phyloP scores from a whole-genome alignment of 1,140 invertebrate genomes.

The Aphelenchoides avenae region DNA sequence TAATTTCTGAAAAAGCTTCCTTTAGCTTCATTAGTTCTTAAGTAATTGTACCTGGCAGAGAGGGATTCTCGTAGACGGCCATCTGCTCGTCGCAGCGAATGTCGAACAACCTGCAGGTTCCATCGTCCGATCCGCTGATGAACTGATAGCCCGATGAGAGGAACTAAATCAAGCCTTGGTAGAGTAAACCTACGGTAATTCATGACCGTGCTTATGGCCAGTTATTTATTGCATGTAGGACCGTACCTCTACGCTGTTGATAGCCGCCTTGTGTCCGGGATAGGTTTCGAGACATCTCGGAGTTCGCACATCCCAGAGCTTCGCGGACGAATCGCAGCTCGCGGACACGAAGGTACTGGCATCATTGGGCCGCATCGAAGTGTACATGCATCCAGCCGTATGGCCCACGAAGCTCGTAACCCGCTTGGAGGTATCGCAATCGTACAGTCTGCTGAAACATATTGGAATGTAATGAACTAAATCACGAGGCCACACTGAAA shows the following conservation, averaged over 20 bases:
- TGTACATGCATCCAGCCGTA: slow-evolving; percentile 94
- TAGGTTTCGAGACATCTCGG: slow-evolving; percentile 94
- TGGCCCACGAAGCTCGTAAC: slow-evolving; percentile 91
- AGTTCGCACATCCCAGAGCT: slow-evolving; percentile 93
- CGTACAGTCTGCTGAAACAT: slow-evolving; percentile 82
- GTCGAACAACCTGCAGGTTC: slow-evolving; percentile 91
- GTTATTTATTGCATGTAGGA: background rate
- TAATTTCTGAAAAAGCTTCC: slow-evolving; percentile 68
- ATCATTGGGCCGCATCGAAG: slow-evolving; percentile 79
- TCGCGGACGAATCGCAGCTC: slow-evolving; percentile 92
- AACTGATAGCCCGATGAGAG: slow-evolving; percentile 92
- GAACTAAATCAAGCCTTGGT: slow-evolving; percentile 33
- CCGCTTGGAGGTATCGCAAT: slow-evolving; percentile 94
- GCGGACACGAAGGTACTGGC: slow-evolving; percentile 94
- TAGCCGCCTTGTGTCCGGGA: slow-evolving; percentile 93
- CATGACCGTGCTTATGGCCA: background rate
- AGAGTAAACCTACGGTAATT: background rate
- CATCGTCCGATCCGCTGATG: slow-evolving; percentile 93
- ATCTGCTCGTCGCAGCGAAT: slow-evolving; percentile 86
- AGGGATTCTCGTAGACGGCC: slow-evolving; percentile 93
- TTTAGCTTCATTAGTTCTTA: background rate
- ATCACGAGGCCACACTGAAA: background rate
- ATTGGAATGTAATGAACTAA: background rate
- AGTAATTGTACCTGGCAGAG: slow-evolving; percentile 79
- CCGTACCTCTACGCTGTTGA: slow-evolving; percentile 89